phyloP scores from a whole-genome alignment of 2,888 invertebrate species.

The Temnothorax rugatulus region DNA sequence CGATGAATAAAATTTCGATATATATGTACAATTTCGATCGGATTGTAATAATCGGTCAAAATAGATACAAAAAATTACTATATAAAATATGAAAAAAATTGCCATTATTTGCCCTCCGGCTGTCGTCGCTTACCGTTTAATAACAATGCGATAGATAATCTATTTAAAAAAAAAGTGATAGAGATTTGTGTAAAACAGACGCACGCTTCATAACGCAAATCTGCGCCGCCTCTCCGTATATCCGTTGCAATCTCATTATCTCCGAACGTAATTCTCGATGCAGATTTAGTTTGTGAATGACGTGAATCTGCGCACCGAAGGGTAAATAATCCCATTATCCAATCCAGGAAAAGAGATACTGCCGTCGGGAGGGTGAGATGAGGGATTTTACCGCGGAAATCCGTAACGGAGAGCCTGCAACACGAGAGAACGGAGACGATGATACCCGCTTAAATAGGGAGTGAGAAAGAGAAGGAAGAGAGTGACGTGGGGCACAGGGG shows the following conservation, averaged over 20 bases:
- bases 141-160: background rate
- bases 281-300: slow-evolving; percentile 39
- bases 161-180: background rate
- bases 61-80: background rate
- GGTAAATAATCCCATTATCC: slow-evolving; percentile 69
- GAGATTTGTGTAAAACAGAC: background rate
- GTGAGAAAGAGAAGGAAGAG: slow-evolving; percentile 34
- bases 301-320: slow-evolving; percentile 48
- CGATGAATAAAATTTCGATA: background rate
- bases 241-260: slow-evolving; percentile 42
- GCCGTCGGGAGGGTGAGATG: slow-evolving; percentile 35
- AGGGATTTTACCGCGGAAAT: slow-evolving; percentile 64
- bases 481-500: background rate
- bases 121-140: background rate
- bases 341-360: slow-evolving; percentile 58
- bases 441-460: slow-evolving; percentile 66
- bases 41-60: background rate
- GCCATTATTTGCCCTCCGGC: too few species aligned
- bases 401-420: slow-evolving; percentile 52
- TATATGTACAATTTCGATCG: background rate
- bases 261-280: slow-evolving; percentile 30
- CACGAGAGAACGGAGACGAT: slow-evolving; percentile 49
- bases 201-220: slow-evolving; percentile 22
- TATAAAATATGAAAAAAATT: background rate
- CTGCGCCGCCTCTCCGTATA: slow-evolving; percentile 5